A percentile compares a stretch with the other conserved stretches of the same genome.
These are phyloP conservation scores for Petrophora chlorosata DNA, from an alignment of 2,888 invertebrate genomes.

Conservation along the genomic window DNA sequence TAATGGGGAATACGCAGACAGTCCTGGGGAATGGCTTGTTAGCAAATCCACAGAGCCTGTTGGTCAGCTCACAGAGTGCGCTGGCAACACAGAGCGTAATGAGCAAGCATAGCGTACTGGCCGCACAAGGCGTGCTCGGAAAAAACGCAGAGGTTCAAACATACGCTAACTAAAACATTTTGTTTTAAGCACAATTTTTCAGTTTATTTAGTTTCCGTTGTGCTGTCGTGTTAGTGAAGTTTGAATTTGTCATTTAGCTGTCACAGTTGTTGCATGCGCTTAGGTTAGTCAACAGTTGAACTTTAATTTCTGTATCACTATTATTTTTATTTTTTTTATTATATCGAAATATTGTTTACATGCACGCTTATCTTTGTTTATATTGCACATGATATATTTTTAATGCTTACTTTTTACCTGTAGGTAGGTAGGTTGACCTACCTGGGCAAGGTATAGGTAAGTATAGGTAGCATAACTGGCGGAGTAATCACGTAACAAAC, in stretches of 20 bases:
- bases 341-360: no score
- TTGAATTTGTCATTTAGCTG: conserved; percentile 51
- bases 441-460: no score
- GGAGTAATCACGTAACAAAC: no score
- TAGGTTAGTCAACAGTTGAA: conserved; percentile 10
- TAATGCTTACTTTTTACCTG: no score
- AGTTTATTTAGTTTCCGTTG: conserved; percentile 48
- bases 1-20: conserved; percentile 63
- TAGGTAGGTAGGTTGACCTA: no score
- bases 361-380: conserved; percentile 7
- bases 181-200: conserved; percentile 40
- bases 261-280: conserved; percentile 24
- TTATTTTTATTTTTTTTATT: background rate
- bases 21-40: conserved; percentile 3
- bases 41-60: conserved; percentile 12
- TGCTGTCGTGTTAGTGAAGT: conserved; percentile 52
- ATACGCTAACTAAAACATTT: conserved; percentile 66
- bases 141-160: conserved; percentile 83
- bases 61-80: conserved; percentile 17
- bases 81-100: conserved; percentile 13
- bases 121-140: conserved; percentile 70
- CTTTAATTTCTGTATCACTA: background rate
- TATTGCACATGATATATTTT: background rate
- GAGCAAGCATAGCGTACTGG: conserved; percentile 58
- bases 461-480: no score